phyloP scores from a whole-genome alignment of 2,888 invertebrate genomes.

The Folsomia candida region DNA sequence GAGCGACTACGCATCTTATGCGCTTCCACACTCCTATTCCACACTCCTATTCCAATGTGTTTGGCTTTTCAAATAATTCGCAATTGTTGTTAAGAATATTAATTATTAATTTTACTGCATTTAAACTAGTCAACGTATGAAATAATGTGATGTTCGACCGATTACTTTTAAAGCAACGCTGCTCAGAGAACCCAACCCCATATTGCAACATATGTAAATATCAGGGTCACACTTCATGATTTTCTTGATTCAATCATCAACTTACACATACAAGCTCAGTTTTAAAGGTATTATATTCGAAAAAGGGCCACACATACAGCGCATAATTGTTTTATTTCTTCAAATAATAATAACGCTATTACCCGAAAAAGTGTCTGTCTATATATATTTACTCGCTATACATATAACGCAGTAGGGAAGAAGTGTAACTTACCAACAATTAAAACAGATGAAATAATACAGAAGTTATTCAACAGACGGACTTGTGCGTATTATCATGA shows the following conservation, averaged over 20 bases:
- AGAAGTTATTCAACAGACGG: too few species aligned
- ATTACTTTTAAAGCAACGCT: not conserved
- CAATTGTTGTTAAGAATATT: not conserved
- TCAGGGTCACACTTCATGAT: slow-evolving; percentile 6
- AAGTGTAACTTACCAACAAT: not conserved
- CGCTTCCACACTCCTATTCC: not conserved
- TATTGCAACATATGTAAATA: not conserved
- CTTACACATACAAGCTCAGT: not conserved
- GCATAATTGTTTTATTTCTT: not conserved
- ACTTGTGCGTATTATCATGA: not conserved
- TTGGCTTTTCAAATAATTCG: not conserved
- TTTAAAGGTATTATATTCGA: not conserved
- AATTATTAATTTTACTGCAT: slow-evolving; percentile 1
- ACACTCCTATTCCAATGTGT: not conserved
- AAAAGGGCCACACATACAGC: not conserved
- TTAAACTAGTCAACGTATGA: slow-evolving; percentile 17
- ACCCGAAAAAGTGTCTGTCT: not conserved
- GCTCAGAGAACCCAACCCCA: not conserved
- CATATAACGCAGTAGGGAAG: not conserved
- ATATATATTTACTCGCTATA: not conserved
- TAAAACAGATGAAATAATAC: not conserved
- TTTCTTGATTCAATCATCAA: not conserved
- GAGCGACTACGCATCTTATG: not conserved
- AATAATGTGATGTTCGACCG: not conserved
- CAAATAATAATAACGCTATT: not conserved